phyloP scores from a whole-genome alignment of 2,113 vertebrate genomes.

The Vicugna pacos region DNA sequence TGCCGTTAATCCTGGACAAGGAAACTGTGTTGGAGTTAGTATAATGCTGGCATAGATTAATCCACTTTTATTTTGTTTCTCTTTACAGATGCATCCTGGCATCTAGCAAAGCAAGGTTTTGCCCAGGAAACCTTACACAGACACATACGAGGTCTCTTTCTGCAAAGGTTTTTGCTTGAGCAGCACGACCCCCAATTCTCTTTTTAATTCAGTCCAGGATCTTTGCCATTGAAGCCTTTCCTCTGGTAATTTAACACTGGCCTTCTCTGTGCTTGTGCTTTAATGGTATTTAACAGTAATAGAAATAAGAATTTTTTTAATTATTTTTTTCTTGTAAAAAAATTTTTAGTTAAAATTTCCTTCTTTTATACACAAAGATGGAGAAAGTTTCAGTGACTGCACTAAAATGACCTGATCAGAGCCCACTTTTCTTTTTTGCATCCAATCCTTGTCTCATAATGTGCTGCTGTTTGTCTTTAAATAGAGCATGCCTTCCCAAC shows the following conservation, averaged over 20 bases:
- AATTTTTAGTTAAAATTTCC: neutral
- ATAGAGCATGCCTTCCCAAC: neutral
- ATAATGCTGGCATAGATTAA: neutral
- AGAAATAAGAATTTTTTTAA: neutral
- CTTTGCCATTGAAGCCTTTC: neutral
- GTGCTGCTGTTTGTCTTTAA: neutral
- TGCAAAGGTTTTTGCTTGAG: neutral
- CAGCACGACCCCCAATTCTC: fast-evolving
- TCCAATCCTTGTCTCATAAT: neutral
- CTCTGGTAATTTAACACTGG: neutral
- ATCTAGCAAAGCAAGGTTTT: neutral
- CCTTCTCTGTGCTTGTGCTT: neutral
- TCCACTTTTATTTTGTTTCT: conserved; percentile 9
- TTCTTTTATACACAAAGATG: neutral
- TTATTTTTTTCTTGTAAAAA: neutral
- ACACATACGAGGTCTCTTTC: neutral
- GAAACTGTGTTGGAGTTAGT: neutral
- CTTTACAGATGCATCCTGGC: neutral
- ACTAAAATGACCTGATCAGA: neutral
- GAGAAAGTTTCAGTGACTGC: neutral
- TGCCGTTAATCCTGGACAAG: neutral
- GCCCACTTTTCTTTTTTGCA: neutral
- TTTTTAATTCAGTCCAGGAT: neutral
- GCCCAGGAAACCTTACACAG: neutral
- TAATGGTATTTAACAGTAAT: neutral